Evolutionary conservation across 2,797 vertebrate genomes (phyloP).

Genomic region (Sebastes vulpes): DNA sequence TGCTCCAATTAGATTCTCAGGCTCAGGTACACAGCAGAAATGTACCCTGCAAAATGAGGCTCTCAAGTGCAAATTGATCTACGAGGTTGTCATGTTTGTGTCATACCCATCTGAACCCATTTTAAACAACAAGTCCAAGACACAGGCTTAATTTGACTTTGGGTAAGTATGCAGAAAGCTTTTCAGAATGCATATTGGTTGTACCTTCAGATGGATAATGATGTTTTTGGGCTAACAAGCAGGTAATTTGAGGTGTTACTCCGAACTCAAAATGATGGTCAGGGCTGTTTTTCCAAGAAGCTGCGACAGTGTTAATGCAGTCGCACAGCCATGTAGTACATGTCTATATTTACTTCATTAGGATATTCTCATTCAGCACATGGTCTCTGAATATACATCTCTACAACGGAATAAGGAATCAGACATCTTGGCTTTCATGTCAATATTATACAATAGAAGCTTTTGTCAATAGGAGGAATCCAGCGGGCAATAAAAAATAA

Average conservation of each 20-base stretch:
- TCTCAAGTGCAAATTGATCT: constrained; percentile 40
- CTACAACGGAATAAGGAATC: neutral
- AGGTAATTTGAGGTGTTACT: neutral
- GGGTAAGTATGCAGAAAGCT: neutral
- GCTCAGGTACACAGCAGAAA: constrained; percentile 27
- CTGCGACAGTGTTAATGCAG: neutral
- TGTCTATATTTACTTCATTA: neutral
- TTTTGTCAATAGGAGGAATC: constrained; percentile 12
- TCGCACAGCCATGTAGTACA: neutral
- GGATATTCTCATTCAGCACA: neutral
- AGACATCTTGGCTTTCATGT: neutral
- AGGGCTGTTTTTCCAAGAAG: neutral
- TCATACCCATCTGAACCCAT: constrained; percentile 22
- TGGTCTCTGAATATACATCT: neutral
- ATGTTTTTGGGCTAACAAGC: constrained; percentile 11
- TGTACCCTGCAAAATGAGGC: neutral
- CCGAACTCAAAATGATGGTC: neutral
- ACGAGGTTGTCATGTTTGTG: constrained; percentile 19
- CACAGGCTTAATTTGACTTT: constrained; percentile 15
- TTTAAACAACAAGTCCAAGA: constrained; percentile 15
- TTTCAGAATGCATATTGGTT: neutral
- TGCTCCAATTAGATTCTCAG: constrained; percentile 44
- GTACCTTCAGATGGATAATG: neutral
- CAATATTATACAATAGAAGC: neutral
- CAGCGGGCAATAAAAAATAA: constrained; percentile 8